Conservation (phyloP, 2,113 vertebrate genomes). For the Leucoraja erinaceus region DNA sequence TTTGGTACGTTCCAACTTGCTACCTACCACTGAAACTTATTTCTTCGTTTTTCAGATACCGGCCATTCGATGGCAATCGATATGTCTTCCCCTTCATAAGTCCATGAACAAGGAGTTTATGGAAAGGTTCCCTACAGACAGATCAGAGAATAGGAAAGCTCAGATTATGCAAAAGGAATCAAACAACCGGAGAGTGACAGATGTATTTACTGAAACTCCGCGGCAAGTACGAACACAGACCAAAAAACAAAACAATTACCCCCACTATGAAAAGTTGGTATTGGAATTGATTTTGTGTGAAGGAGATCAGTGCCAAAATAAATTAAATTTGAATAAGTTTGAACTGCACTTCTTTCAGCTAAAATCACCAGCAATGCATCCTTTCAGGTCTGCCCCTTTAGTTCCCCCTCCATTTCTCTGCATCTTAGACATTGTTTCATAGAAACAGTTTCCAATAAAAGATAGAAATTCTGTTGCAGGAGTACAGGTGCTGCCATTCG, state of each 20-base stretch:
- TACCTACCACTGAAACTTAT: conserved; percentile 79
- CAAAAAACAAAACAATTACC: background rate
- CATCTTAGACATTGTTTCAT: too few relatives aligned
- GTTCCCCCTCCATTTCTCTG: too few relatives aligned
- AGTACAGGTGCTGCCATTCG: too few relatives aligned
- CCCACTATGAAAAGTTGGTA: background rate
- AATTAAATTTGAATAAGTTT: background rate
- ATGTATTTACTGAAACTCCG: background rate
- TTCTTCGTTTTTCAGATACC: conserved; percentile 74
- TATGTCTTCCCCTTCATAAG: conserved; percentile 92
- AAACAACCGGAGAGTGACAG: background rate
- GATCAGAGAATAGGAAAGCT: background rate
- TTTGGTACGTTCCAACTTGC: background rate
- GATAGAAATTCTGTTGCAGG: too few relatives aligned
- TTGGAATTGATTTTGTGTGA: background rate
- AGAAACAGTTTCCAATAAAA: too few relatives aligned
- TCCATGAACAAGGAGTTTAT: conserved; percentile 87
- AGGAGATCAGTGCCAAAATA: background rate
- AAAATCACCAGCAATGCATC: too few relatives aligned
- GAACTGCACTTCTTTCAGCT: too few relatives aligned
- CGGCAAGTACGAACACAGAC: background rate
- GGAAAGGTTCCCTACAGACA: conserved; percentile 78
- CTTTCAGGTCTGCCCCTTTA: too few relatives aligned
- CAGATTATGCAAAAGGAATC: background rate
- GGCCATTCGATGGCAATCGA: conserved; percentile 66